phyloP scores from a whole-genome alignment of 2,888 invertebrate genomes.

The Drosophila conformis region DNA sequence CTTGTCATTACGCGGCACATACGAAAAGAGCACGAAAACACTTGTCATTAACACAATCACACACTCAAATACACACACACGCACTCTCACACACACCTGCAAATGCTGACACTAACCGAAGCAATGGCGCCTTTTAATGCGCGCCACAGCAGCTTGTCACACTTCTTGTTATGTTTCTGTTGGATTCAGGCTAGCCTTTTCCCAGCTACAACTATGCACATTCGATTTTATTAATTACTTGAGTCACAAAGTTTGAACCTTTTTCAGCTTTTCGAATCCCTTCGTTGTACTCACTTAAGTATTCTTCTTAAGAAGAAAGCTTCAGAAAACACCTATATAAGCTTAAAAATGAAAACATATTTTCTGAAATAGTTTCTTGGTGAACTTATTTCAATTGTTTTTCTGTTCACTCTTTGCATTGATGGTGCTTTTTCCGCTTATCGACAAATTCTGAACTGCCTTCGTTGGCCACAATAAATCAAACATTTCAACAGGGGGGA shows the following conservation, averaged over 20 bases:
- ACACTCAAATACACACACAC: conserved; percentile 30
- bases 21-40: conserved; percentile 71
- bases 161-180: conserved; percentile 33
- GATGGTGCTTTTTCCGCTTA: conserved; percentile 7
- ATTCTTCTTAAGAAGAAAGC: neutral
- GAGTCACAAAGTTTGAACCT: neutral
- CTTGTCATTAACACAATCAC: conserved; percentile 77
- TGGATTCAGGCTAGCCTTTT: neutral
- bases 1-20: conserved; percentile 73
- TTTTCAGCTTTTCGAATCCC: neutral
- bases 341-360: neutral
- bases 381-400: neutral
- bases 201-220: conserved; percentile 5
- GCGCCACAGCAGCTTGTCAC: conserved; percentile 35
- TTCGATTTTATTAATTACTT: neutral
- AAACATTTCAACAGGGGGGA: conserved; percentile 57
- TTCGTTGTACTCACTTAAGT: no score
- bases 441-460: conserved; percentile 36
- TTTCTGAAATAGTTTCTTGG: neutral
- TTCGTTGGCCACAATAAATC: conserved; percentile 64
- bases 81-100: conserved; percentile 9
- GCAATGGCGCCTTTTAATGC: conserved; percentile 40
- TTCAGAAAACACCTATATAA: neutral
- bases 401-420: conserved; percentile 11
- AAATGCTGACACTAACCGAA: conserved; percentile 17